Percentiles rank a stretch among this genome's conserved stretches.
phyloP scores from a whole-genome alignment of 2,113 vertebrate species.

The Ochotona curzoniae region DNA sequence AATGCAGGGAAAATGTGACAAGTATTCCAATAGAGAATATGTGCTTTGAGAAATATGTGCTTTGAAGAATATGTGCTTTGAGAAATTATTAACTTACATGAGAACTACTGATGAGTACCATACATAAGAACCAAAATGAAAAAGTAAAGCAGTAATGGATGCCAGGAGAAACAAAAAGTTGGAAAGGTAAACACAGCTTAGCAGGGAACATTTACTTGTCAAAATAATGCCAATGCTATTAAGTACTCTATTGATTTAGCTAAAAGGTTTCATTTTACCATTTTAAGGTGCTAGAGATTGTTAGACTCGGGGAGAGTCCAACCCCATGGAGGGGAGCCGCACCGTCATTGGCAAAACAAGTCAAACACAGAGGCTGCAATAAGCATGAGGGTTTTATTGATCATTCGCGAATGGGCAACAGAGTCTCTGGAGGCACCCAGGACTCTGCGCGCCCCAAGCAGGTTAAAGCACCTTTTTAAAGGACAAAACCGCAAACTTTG shows the following conservation, averaged over 20 bases:
- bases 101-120: background rate
- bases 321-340: too few species aligned
- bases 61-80: background rate
- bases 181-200: background rate
- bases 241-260: background rate
- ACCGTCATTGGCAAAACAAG: too few species aligned
- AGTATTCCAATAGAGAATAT: background rate
- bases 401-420: too few species aligned
- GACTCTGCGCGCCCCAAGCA: too few species aligned
- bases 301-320: too few species aligned
- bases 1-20: background rate
- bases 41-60: background rate
- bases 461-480: too few species aligned
- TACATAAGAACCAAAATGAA: background rate
- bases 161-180: slow-evolving; percentile 29
- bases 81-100: slow-evolving; percentile 10
- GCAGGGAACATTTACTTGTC: background rate
- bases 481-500: too few species aligned
- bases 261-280: slow-evolving; percentile 34
- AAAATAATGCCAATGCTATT: background rate
- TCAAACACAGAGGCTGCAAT: too few species aligned
- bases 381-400: too few species aligned
- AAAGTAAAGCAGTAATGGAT: slow-evolving; percentile 40
- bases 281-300: background rate
- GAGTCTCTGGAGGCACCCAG: too few species aligned